A percentile compares a stretch with the other conserved stretches of the same genome.
Conservation (phyloP, 2,888 invertebrate genomes). For the Pachymerium ferrugineum region DNA sequence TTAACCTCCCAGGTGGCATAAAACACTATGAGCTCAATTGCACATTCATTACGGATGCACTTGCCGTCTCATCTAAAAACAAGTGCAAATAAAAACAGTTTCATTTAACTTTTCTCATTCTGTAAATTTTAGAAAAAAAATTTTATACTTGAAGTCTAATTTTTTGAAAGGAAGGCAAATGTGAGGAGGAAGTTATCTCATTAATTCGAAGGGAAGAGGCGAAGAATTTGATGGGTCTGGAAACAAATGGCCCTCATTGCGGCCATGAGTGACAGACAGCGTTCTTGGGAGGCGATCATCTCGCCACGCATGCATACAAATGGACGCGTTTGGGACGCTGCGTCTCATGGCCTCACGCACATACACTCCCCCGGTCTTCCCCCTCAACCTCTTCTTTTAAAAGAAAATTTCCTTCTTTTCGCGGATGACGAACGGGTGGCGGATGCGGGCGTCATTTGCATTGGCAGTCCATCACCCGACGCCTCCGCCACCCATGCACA, state of each 20-base stretch:
- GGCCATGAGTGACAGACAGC: conserved; percentile 32
- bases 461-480: conserved; percentile 33
- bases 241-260: conserved; percentile 33
- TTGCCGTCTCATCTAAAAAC: not conserved
- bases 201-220: conserved; percentile 18
- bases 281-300: conserved; percentile 32
- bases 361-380: conserved; percentile 18
- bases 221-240: conserved; percentile 21
- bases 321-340: conserved; percentile 28
- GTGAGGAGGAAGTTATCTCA: conserved; percentile 4
- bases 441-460: conserved; percentile 30
- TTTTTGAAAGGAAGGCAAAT: not conserved
- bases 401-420: conserved; percentile 16
- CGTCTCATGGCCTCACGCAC: conserved; percentile 21
- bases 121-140: not conserved
- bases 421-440: conserved; percentile 30
- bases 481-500: conserved; percentile 28
- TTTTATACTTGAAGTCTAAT: not conserved
- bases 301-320: conserved; percentile 32
- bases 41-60: not conserved
- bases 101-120: no score
- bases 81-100: no score
- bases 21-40: conserved; percentile 24
- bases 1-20: conserved; percentile 31
- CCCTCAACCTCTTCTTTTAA: conserved; percentile 4